Conservation (phyloP, 2,113 vertebrate genomes). For the Ammodytes marinus region DNA sequence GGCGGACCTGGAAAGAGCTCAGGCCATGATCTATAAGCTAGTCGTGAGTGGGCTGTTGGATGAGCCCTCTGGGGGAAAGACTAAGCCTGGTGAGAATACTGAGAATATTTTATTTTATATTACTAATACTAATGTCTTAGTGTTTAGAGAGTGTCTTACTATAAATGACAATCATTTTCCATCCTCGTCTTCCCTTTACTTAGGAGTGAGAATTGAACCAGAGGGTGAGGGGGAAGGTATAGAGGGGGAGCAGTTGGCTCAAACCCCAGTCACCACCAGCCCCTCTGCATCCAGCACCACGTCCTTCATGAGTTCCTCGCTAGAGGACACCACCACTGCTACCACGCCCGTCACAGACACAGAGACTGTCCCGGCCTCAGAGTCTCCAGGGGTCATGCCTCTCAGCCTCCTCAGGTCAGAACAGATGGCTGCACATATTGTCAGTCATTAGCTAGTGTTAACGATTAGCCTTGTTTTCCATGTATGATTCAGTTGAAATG, state of each 20-base stretch:
- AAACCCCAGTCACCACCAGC: slow-evolving; percentile 97
- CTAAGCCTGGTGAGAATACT: slow-evolving; percentile 86
- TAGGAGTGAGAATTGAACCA: slow-evolving; percentile 86
- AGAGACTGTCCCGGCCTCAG: slow-evolving; percentile 94
- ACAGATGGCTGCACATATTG: neutral
- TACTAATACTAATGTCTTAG: neutral
- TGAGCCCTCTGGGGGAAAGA: slow-evolving; percentile 89
- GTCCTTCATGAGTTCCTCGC: slow-evolving; percentile 98
- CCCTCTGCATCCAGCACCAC: slow-evolving; percentile 98
- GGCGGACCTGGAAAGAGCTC: slow-evolving; percentile 93
- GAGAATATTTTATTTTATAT: neutral
- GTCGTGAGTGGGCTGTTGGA: slow-evolving; percentile 94
- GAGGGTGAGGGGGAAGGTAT: slow-evolving; percentile 89
- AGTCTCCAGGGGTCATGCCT: slow-evolving; percentile 97
- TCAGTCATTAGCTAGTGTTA: neutral
- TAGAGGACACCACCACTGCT: slow-evolving; percentile 98
- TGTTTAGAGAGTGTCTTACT: neutral
- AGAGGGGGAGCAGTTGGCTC: slow-evolving; percentile 91
- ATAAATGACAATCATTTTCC: neutral
- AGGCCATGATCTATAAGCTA: slow-evolving; percentile 97
- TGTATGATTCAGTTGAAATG: rapidly evolving
- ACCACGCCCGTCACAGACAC: slow-evolving; percentile 98
- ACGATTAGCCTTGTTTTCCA: neutral
- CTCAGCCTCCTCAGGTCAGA: slow-evolving; percentile 95
- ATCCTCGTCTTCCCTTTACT: neutral